phyloP scores from a whole-genome alignment of 2,113 vertebrate genomes.

The Chloropsis hardwickii region DNA sequence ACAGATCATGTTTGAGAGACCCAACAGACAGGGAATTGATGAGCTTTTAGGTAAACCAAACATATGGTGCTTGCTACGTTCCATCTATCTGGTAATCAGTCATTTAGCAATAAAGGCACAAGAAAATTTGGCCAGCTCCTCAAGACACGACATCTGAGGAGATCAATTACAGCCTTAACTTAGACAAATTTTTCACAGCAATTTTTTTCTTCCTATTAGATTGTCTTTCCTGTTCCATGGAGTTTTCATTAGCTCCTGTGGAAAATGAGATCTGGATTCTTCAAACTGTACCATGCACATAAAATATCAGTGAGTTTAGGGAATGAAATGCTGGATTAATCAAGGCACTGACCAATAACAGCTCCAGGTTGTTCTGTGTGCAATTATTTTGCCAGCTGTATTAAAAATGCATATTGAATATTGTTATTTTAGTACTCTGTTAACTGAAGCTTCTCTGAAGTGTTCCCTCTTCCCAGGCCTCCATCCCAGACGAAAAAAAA shows the following conservation, averaged over 20 bases:
- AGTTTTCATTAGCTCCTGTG: not conserved
- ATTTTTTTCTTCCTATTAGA: not conserved
- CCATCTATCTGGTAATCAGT: constrained; percentile 43
- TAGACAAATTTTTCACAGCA: not conserved
- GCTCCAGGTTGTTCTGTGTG: not conserved
- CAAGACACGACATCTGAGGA: not conserved
- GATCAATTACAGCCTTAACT: constrained; percentile 43
- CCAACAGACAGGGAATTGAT: constrained; percentile 27
- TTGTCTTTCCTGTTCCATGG: not conserved
- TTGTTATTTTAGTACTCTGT: not conserved
- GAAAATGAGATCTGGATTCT: not conserved
- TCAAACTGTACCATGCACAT: not conserved
- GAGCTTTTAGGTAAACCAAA: constrained; percentile 40
- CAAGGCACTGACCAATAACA: not conserved
- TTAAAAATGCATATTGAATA: not conserved
- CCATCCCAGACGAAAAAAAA: not conserved
- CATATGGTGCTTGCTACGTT: constrained; percentile 38
- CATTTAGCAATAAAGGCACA: constrained; percentile 18
- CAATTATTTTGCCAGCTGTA: not conserved
- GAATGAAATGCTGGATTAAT: not conserved
- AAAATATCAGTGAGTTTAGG: not conserved
- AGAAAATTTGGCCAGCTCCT: constrained; percentile 9
- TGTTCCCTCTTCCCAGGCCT: not conserved
- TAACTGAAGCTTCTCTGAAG: not conserved
- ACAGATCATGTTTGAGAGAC: constrained; percentile 26